Evolutionary conservation across 2,113 vertebrate genomes (phyloP).

Genomic region (Pollachius pollachius): DNA sequence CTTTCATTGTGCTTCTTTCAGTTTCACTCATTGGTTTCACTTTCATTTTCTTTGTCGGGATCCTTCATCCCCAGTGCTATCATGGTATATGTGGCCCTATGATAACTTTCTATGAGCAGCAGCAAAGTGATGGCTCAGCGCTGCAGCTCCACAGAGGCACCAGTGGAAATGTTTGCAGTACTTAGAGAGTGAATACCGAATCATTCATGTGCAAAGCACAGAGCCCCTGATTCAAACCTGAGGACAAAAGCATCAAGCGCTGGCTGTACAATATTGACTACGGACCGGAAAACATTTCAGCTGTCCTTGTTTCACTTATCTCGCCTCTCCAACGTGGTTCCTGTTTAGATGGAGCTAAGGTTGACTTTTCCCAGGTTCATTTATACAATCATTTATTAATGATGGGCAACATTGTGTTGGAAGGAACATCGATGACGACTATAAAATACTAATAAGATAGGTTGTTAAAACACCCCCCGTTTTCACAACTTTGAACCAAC

Average conservation of each 20-base stretch:
- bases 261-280: background rate
- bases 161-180: constrained; percentile 5
- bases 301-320: background rate
- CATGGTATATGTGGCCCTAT: background rate
- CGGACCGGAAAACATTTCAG: background rate
- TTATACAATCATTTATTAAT: no score
- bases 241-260: constrained; percentile 9
- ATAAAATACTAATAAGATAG: no score
- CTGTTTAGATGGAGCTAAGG: no score
- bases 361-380: no score
- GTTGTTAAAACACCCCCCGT: no score
- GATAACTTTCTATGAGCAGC: background rate
- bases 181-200: constrained; percentile 10
- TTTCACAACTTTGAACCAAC: no score
- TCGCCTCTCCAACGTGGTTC: background rate
- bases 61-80: background rate
- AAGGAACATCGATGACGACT: no score
- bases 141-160: background rate
- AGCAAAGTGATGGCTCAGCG: background rate
- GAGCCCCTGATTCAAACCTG: background rate
- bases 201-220: constrained; percentile 33
- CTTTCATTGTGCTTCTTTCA: background rate
- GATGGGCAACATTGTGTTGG: no score
- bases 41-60: background rate
- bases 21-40: background rate